Base-by-base conservation (phyloP, 2,888 invertebrate species). In the Orchesellides sinensis region DNA sequence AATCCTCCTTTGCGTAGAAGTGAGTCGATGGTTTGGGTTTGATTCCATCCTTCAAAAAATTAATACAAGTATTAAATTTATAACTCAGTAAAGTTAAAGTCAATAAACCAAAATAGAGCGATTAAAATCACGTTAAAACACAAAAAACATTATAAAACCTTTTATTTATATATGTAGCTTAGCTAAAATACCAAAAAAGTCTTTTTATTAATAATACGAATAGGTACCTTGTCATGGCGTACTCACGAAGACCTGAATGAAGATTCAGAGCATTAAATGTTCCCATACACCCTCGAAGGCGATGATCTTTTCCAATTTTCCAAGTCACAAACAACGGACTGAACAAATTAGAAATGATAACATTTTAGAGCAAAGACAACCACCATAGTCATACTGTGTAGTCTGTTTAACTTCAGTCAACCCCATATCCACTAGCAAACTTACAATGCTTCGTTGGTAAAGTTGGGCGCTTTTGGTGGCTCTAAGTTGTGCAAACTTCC, bases 251-350 rank as follows among this genome's bases (percentile, higher is more conserved):
- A 85, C 98, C 97, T 90, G 95, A 93, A 90, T 98, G 98, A 89
- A 99, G 93, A 90, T 96, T 96, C 94, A 98, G 96, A 75, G 98
- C 96, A 90, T 96, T 97, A 91, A 99, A 99, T 65, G 99, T 99
- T 83, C 99, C 99, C 90, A 99, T 99, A 91, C 99, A 99, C 68
- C 99, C 99, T 87, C 99, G 94, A 84, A 99, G 93, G 87, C 97
- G 94, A 89, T 96, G 95, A 90, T 98, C 98, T 90, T 96, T 95
- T 70, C 99, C 99, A 90, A 97, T 97, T 91, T 97, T 96, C 99
- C 99, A 99, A 85, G 99, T 99, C 87, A 99, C 99, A 92, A 99
- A 99, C 90, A 99, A 92, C 75, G 99, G 99, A 91, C 97, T 97
- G 92, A 85, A 88, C 86, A n/a, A n/a, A n/a, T n/a, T n/a, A 83